Evolutionary conservation across 2,113 vertebrate species (phyloP).

Genomic region (Erpornis zantholeuca): DNA sequence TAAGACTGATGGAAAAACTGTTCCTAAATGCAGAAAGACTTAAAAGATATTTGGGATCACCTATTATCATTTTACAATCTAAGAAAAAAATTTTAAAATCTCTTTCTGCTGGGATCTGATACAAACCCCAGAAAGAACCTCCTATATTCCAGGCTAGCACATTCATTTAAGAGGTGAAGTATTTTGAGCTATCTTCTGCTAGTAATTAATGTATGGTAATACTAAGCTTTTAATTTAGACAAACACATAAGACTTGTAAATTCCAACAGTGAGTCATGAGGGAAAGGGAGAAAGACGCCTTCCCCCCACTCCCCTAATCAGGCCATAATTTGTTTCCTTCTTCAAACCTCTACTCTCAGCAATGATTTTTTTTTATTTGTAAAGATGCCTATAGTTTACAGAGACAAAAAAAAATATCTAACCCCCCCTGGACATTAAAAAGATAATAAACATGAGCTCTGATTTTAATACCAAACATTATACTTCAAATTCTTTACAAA

Average conservation of each 20-base stretch:
- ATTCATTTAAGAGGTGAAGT: background rate
- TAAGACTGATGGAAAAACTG: background rate
- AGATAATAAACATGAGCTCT: background rate
- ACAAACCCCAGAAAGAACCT: background rate
- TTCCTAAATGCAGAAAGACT: background rate
- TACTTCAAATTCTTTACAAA: background rate
- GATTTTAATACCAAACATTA: background rate
- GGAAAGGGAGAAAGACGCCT: background rate
- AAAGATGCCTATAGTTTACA: background rate
- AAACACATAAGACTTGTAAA: slow-evolving; percentile 23
- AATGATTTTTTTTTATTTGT: background rate
- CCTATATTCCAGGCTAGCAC: background rate
- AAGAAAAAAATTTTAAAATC: background rate
- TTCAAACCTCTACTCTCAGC: background rate
- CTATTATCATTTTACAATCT: background rate
- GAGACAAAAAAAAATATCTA: background rate
- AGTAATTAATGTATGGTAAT: background rate
- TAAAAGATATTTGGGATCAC: background rate
- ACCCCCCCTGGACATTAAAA: accelerated
- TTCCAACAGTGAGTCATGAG: slow-evolving; percentile 1
- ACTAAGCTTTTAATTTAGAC: slow-evolving; percentile 21
- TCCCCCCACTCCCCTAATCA: background rate
- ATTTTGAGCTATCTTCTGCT: background rate
- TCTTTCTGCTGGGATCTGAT: background rate
- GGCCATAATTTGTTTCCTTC: background rate